Conservation (phyloP, 1,140 invertebrate species). For the Epicauta chinensis region DNA sequence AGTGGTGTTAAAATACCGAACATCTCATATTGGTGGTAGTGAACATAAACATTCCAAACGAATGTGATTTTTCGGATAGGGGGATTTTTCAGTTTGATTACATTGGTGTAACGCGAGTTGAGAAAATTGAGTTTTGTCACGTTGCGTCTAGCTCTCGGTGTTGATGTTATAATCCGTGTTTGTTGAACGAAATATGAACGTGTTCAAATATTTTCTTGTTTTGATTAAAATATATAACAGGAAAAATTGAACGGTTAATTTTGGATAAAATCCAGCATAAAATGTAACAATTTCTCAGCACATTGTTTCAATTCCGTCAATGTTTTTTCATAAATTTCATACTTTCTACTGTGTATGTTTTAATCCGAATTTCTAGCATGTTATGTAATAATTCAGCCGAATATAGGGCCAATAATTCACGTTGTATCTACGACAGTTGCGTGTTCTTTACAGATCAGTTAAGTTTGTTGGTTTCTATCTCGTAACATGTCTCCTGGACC, state of each 20-base stretch:
- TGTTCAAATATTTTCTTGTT: slow-evolving; percentile 26
- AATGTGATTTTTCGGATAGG: slow-evolving; percentile 10
- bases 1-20: too few relatives aligned
- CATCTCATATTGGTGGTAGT: too few relatives aligned
- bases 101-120: background rate
- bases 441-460: slow-evolving; percentile 14
- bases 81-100: slow-evolving; percentile 15
- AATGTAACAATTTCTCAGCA: too few relatives aligned
- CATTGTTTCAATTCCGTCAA: too few relatives aligned
- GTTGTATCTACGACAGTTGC: too few relatives aligned
- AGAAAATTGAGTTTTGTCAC: slow-evolving; percentile 25
- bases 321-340: too few relatives aligned
- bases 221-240: slow-evolving; percentile 19
- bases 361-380: too few relatives aligned
- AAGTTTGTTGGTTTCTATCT: too few relatives aligned
- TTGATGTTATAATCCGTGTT: slow-evolving; percentile 17
- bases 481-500: too few relatives aligned
- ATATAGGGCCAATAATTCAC: too few relatives aligned
- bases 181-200: slow-evolving; percentile 20
- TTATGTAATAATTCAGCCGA: too few relatives aligned
- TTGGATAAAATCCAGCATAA: background rate
- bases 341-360: too few relatives aligned
- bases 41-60: slow-evolving; percentile 2
- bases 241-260: slow-evolving; percentile 5
- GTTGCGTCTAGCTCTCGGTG: slow-evolving; percentile 8